These are phyloP conservation scores for Nymphalis urticae DNA, from an alignment of 2,888 invertebrate genomes.

Conservation along the genomic window DNA sequence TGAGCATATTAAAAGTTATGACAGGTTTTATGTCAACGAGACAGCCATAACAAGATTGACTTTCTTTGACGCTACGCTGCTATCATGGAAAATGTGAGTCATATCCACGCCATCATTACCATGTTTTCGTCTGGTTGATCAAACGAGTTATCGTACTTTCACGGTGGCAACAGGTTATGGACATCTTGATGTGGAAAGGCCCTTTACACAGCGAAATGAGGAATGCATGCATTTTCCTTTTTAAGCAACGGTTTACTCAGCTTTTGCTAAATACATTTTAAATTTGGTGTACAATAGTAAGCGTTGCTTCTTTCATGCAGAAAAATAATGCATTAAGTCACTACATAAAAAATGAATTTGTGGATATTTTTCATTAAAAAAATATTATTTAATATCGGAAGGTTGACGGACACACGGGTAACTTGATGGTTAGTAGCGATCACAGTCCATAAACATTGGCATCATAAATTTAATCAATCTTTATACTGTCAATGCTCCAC, in stretches of 20 bases:
- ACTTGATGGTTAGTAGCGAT: too few species aligned
- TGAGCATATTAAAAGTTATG: background rate
- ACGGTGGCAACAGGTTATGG: slow-evolving; percentile 30
- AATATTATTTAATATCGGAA: too few species aligned
- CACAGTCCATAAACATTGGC: too few species aligned
- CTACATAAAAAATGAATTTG: too few species aligned
- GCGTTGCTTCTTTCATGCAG: too few species aligned
- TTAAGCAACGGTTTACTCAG: background rate
- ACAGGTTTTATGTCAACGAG: slow-evolving; percentile 6
- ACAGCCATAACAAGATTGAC: slow-evolving; percentile 28
- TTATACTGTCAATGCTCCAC: too few species aligned
- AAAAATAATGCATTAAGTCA: too few species aligned
- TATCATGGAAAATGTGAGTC: slow-evolving; percentile 33
- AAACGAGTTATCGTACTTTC: slow-evolving; percentile 33
- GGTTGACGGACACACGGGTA: too few species aligned
- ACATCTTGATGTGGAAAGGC: slow-evolving; percentile 25
- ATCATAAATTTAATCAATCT: too few species aligned
- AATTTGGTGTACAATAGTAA: background rate
- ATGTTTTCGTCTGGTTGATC: slow-evolving; percentile 4
- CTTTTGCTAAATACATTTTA: background rate
- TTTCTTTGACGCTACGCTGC: slow-evolving; percentile 29
- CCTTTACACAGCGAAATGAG: background rate
- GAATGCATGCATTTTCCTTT: slow-evolving; percentile 2
- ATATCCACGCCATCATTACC: slow-evolving; percentile 21
- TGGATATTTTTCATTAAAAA: too few species aligned